phyloP scores from a whole-genome alignment of 2,888 invertebrate genomes.

The Arenicola marina region DNA sequence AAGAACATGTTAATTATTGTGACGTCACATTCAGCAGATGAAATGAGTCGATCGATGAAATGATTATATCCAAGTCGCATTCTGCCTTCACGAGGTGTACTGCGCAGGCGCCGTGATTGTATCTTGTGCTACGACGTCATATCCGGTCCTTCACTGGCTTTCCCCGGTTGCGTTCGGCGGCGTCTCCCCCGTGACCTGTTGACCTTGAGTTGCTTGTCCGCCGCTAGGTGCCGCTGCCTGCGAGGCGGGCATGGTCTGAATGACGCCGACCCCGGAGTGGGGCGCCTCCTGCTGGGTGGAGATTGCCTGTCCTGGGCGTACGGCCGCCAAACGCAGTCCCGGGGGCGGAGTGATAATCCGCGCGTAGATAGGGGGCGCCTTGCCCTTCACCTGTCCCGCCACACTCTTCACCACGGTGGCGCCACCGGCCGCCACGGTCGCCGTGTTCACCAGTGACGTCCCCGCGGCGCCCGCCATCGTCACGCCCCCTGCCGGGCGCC shows the following conservation, averaged over 20 bases:
- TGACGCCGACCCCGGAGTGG: not conserved
- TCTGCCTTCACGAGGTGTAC: too few relatives aligned
- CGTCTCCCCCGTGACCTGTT: too few relatives aligned
- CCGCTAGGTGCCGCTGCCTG: not conserved
- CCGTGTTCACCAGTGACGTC: constrained; percentile 10
- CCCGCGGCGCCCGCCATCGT: constrained; percentile 9
- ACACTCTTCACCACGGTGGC: constrained; percentile 33
- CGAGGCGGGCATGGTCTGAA: not conserved
- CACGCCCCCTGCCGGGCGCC: too few relatives aligned
- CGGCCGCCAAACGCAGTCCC: constrained; percentile 44
- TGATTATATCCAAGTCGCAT: too few relatives aligned
- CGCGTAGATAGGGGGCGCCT: constrained; percentile 53
- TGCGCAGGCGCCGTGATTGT: too few relatives aligned
- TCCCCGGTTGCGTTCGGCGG: too few relatives aligned
- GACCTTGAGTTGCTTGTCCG: too few relatives aligned
- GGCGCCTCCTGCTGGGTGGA: constrained; percentile 3
- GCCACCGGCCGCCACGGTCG: constrained; percentile 31
- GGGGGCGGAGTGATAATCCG: constrained; percentile 54
- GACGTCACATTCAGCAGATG: too few relatives aligned
- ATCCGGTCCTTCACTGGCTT: too few relatives aligned
- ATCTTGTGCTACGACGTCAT: too few relatives aligned
- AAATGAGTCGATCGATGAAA: too few relatives aligned
- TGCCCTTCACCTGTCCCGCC: constrained; percentile 27
- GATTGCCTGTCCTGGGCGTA: constrained; percentile 28
- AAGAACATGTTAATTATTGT: too few relatives aligned